Percentiles rank a stretch among this genome's conserved stretches.
phyloP scores from a whole-genome alignment of 2,888 invertebrate species.

The Andricus quercusramuli region DNA sequence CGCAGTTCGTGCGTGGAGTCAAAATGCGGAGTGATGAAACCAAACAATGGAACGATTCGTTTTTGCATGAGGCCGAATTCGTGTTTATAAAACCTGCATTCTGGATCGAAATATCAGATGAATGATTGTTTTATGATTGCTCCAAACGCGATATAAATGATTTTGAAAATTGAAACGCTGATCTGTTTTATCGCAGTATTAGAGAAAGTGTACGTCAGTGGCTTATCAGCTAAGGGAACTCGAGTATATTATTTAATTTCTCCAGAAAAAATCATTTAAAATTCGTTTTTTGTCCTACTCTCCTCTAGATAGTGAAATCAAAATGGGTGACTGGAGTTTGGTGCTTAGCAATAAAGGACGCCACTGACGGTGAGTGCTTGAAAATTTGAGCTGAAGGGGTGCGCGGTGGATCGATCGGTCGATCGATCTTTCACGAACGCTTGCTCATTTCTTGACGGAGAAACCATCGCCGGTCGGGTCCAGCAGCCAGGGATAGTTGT shows the following conservation, averaged over 20 bases:
- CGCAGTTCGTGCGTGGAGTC: background rate
- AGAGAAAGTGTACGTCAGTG: background rate
- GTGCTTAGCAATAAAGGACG: background rate
- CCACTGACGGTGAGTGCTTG: conserved; percentile 25
- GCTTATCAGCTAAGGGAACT: background rate
- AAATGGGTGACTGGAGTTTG: conserved; percentile 20
- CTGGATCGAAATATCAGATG: background rate
- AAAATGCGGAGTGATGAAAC: background rate
- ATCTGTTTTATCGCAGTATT: background rate
- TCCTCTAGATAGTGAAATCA: background rate
- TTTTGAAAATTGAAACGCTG: background rate
- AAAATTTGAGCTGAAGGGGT: conserved; percentile 19
- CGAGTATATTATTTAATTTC: background rate
- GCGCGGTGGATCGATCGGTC: conserved; percentile 38
- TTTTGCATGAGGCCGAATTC: background rate
- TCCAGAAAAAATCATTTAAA: background rate
- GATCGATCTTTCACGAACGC: conserved; percentile 3
- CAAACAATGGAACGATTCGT: background rate
- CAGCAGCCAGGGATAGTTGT: conserved; percentile 96
- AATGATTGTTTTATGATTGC: conserved; percentile 14
- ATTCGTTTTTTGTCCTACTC: background rate
- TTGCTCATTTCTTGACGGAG: conserved; percentile 87
- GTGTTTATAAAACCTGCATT: background rate
- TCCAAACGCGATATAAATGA: background rate
- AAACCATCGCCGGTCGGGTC: conserved; percentile 97